These are phyloP conservation scores for Ptyas mucosa DNA, from an alignment of 2,113 vertebrate species.

Conservation along the genomic window DNA sequence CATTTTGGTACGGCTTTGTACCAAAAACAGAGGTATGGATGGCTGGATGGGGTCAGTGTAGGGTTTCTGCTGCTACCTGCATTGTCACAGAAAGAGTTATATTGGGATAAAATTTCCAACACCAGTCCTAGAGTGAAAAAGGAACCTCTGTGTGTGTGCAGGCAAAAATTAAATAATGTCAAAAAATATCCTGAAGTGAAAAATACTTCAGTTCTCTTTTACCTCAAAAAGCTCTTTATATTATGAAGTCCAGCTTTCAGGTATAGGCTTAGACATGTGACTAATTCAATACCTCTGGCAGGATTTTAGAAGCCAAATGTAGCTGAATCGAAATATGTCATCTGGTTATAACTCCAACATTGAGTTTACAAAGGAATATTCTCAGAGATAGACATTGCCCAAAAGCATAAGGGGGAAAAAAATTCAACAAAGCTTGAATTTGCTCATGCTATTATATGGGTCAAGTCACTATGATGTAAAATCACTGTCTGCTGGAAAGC, in stretches of 20 bases:
- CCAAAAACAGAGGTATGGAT: not conserved
- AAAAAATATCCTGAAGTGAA: not conserved
- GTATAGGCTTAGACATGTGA: not conserved
- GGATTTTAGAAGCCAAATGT: not conserved
- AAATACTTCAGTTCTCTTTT: not conserved
- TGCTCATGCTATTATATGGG: not conserved
- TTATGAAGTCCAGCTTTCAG: not conserved
- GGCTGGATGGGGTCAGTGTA: not conserved
- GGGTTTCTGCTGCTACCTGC: not conserved
- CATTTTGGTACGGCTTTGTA: not conserved
- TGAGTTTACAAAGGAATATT: not conserved
- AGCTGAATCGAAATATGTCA: not conserved
- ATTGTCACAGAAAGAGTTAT: not conserved
- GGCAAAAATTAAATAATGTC: not conserved
- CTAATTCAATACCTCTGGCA: not conserved
- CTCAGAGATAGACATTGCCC: not conserved
- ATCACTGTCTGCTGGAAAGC: constrained; percentile 6
- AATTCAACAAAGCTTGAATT: not conserved
- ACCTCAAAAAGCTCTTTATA: not conserved
- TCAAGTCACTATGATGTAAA: constrained; percentile 11
- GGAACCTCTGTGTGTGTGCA: not conserved
- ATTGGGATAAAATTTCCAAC: too few relatives aligned
- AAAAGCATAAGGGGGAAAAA: not conserved
- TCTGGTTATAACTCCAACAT: not conserved
- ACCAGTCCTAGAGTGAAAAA: not conserved